phyloP scores from a whole-genome alignment of 2,797 vertebrate genomes.

The Calcarius lapponicus region DNA sequence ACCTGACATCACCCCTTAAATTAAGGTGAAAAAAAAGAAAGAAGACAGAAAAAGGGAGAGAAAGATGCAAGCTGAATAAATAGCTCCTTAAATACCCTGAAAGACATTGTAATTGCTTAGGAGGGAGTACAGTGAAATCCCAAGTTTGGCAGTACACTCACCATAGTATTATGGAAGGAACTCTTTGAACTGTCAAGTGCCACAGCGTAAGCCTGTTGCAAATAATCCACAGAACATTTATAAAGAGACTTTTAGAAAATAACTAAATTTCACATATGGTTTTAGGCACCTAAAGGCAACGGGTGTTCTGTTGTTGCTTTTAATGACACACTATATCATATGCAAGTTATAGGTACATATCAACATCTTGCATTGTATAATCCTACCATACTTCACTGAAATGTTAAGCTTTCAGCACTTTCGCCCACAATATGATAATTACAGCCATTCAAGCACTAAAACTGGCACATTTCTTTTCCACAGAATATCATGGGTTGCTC shows the following conservation, averaged over 20 bases:
- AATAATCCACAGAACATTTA: background rate
- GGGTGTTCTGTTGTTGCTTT: slow-evolving; percentile 24
- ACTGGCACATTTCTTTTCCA: slow-evolving; percentile 42
- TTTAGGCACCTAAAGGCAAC: background rate
- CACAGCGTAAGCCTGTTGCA: background rate
- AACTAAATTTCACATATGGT: background rate
- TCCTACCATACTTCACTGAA: slow-evolving; percentile 41
- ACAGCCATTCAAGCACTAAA: slow-evolving; percentile 54
- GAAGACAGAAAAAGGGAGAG: background rate
- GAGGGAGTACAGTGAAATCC: background rate
- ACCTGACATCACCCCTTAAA: background rate
- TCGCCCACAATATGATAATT: slow-evolving; percentile 65
- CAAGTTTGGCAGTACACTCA: background rate
- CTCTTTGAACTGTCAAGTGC: background rate
- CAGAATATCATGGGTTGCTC: slow-evolving; percentile 55
- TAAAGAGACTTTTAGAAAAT: background rate
- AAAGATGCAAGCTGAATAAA: background rate
- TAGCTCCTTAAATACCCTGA: background rate
- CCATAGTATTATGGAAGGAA: background rate
- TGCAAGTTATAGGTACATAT: slow-evolving; percentile 26
- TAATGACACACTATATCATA: slow-evolving; percentile 5
- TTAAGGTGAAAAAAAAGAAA: background rate
- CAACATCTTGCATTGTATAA: slow-evolving; percentile 58
- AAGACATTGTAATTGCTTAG: background rate
- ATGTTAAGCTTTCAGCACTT: slow-evolving; percentile 68